Conservation (phyloP, 2,797 vertebrate species). For the Micropoecilia bifurca region DNA sequence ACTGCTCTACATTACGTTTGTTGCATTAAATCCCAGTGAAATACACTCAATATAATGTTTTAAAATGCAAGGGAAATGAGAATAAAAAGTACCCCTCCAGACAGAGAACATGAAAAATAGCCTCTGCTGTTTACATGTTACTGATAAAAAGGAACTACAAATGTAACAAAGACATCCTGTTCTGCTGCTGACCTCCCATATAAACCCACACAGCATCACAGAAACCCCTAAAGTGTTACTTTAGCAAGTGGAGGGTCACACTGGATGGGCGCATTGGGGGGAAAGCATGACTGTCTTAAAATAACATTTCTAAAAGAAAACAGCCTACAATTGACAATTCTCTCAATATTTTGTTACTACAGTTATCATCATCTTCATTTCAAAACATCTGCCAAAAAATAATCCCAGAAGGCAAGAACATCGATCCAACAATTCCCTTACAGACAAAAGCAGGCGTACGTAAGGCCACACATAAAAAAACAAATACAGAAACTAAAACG, state of each 20-base stretch:
- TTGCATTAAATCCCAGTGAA: not conserved
- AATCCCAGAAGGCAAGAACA: constrained; percentile 28
- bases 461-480: constrained; percentile 30
- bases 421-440: constrained; percentile 16
- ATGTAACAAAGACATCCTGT: constrained; percentile 8
- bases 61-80: not conserved
- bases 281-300: not conserved
- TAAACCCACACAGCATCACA: constrained; percentile 17
- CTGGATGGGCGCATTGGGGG: too few relatives aligned
- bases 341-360: not conserved
- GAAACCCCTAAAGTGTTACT: constrained; percentile 20
- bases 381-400: not conserved
- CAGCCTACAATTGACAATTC: not conserved
- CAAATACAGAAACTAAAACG: constrained; percentile 11
- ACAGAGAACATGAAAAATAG: constrained; percentile 8
- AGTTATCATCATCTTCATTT: not conserved
- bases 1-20: not conserved
- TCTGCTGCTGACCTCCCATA: constrained; percentile 31
- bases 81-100: not conserved
- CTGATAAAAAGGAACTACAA: constrained; percentile 8
- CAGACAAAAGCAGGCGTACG: constrained; percentile 27
- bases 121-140: constrained; percentile 3
- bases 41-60: not conserved
- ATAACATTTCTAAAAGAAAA: not conserved
- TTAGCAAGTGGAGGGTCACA: constrained; percentile 39